These are phyloP conservation scores for Syngnathus scovelli DNA, from an alignment of 2,113 vertebrate genomes.

Conservation along the genomic window DNA sequence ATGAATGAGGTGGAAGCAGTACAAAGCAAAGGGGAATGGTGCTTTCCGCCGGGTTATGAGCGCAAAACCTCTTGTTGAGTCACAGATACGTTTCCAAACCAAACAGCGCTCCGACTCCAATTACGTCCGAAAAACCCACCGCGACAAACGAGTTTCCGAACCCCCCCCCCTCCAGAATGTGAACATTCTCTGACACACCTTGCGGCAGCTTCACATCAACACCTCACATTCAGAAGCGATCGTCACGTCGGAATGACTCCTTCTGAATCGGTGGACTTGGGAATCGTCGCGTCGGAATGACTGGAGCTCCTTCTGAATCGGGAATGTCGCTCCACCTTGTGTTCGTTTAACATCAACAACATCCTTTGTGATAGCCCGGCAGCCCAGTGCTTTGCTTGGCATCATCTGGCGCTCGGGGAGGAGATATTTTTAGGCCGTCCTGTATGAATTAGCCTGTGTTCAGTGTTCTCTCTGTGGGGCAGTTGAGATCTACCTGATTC, in stretches of 20 bases:
- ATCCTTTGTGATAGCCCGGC: conserved; percentile 41
- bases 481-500: conserved; percentile 69
- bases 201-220: conserved; percentile 23
- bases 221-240: conserved; percentile 31
- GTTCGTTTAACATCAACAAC: conserved; percentile 29
- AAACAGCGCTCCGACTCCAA: conserved; percentile 31
- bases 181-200: conserved; percentile 17
- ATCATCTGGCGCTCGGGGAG: conserved; percentile 26
- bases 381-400: conserved; percentile 47
- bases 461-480: conserved; percentile 57
- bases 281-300: conserved; percentile 24
- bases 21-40: conserved; percentile 47
- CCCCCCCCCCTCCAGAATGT: background rate
- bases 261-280: background rate
- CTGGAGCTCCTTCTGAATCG: background rate
- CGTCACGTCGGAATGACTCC: conserved; percentile 18
- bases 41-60: conserved; percentile 58
- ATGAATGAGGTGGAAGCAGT: conserved; percentile 57
- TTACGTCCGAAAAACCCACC: conserved; percentile 23
- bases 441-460: conserved; percentile 55
- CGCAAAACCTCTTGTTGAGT: conserved; percentile 53
- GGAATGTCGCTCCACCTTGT: conserved; percentile 22
- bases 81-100: conserved; percentile 50
- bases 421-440: conserved; percentile 57
- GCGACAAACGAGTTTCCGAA: conserved; percentile 27